Conservation (phyloP, 2,113 vertebrate species). For the Hyla sarda region DNA sequence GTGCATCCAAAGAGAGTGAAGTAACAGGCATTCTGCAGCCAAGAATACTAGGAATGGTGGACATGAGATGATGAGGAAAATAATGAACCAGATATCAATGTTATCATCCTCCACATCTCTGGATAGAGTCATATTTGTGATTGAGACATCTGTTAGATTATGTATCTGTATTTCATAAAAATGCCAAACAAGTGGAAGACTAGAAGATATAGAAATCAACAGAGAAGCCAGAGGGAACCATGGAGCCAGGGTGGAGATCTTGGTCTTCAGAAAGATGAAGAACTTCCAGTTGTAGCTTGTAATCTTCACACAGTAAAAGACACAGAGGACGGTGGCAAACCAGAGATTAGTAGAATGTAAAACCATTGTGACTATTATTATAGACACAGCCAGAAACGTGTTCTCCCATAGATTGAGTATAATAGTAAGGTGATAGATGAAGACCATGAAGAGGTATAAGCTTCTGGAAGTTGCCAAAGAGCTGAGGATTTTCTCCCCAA, state of each 20-base stretch:
- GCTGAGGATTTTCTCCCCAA: neutral
- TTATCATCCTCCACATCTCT: neutral
- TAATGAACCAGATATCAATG: neutral
- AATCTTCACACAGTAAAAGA: too few species aligned
- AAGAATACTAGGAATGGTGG: neutral
- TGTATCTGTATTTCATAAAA: neutral
- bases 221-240: slow-evolving; percentile 50
- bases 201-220: neutral
- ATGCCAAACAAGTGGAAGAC: neutral
- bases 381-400: rapidly evolving
- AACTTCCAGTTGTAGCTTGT: too few species aligned
- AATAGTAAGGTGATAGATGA: neutral
- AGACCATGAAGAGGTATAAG: neutral
- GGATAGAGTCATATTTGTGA: neutral
- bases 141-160: neutral
- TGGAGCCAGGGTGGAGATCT: slow-evolving; percentile 21
- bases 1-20: neutral
- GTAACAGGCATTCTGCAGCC: neutral
- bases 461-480: neutral
- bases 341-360: too few species aligned
- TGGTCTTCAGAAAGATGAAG: too few species aligned
- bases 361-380: slow-evolving; percentile 32
- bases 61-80: neutral
- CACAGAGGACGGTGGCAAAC: too few species aligned
- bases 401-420: too few species aligned